Conservation (phyloP, 2,888 invertebrate genomes). For the Eupeodes luniger region DNA sequence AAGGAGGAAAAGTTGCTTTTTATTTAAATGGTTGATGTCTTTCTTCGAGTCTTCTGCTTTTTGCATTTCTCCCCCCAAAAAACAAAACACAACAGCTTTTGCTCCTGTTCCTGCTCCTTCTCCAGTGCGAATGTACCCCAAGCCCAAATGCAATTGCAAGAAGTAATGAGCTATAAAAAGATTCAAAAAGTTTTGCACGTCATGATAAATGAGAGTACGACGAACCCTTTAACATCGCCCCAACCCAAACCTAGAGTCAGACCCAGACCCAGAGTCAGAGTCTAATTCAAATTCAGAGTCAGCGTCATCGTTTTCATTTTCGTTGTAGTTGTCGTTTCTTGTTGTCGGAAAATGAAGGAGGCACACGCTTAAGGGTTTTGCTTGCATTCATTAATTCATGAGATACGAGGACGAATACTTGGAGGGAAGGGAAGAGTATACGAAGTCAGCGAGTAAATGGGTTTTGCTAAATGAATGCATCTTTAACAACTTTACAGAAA, state of each 20-base stretch:
- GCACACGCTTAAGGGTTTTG: slow-evolving; percentile 46
- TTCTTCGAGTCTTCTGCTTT: not conserved
- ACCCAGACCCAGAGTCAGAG: not conserved
- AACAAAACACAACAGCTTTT: not conserved
- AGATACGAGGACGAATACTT: slow-evolving; percentile 5
- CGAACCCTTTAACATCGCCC: slow-evolving; percentile 40
- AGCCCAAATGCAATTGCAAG: slow-evolving; percentile 61
- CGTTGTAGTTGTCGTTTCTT: not conserved
- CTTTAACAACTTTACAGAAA: too few relatives aligned
- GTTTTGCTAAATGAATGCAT: slow-evolving; percentile 13
- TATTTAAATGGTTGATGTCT: slow-evolving; percentile 56
- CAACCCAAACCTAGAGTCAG: not conserved
- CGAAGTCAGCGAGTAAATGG: slow-evolving; percentile 61
- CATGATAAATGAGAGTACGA: slow-evolving; percentile 71
- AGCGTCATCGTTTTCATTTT: not conserved
- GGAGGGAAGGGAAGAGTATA: not conserved
- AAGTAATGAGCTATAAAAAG: slow-evolving; percentile 75
- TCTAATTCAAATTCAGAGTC: too few relatives aligned
- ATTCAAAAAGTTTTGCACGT: slow-evolving; percentile 68
- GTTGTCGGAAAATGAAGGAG: not conserved
- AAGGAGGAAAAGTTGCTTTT: slow-evolving; percentile 51
- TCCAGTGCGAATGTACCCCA: too few relatives aligned
- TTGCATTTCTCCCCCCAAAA: not conserved
- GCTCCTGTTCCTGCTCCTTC: not conserved
- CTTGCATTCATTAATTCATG: slow-evolving; percentile 72